Percentiles rank a stretch among this genome's conserved stretches.
phyloP scores from a whole-genome alignment of 1,140 invertebrate species.

The Bombus fervidus region DNA sequence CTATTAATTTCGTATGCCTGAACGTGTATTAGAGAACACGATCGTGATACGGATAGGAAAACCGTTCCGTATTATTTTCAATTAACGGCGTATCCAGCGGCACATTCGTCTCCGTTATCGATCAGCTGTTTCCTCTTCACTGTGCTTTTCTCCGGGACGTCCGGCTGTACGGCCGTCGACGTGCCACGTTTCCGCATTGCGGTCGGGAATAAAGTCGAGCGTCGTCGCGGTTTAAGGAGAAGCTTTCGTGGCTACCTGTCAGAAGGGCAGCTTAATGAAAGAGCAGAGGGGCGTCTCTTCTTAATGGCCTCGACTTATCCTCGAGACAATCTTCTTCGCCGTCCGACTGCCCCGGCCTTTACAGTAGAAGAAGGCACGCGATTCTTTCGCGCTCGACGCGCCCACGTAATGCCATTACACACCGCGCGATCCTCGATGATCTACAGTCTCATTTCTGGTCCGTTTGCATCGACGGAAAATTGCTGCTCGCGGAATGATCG shows the following conservation, averaged over 20 bases:
- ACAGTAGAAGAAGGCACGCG: conserved; percentile 55
- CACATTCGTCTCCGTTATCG: conserved; percentile 13
- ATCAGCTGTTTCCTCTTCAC: conserved; percentile 30
- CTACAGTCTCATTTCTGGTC: conserved; percentile 29
- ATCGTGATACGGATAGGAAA: not conserved
- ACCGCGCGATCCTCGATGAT: conserved; percentile 39
- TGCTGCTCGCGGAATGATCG: not conserved
- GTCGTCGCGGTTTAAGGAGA: conserved; percentile 17
- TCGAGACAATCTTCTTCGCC: conserved; percentile 59
- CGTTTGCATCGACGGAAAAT: conserved; percentile 45
- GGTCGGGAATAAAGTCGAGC: conserved; percentile 43
- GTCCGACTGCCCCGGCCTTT: not conserved
- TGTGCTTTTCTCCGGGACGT: conserved; percentile 4
- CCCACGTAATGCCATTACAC: conserved; percentile 57
- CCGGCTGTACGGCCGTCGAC: not conserved
- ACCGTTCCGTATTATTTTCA: not conserved
- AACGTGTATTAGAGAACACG: not conserved
- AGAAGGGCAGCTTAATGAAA: conserved; percentile 64
- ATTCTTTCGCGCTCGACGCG: conserved; percentile 49
- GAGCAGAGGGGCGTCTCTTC: conserved; percentile 52
- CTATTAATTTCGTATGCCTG: not conserved
- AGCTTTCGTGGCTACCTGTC: conserved; percentile 63
- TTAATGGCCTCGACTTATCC: conserved; percentile 67
- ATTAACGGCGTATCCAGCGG: not conserved
- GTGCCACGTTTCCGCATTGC: conserved; percentile 47